Base-by-base conservation (phyloP, 2,888 invertebrate species). In the Drosophila meridionalis region DNA sequence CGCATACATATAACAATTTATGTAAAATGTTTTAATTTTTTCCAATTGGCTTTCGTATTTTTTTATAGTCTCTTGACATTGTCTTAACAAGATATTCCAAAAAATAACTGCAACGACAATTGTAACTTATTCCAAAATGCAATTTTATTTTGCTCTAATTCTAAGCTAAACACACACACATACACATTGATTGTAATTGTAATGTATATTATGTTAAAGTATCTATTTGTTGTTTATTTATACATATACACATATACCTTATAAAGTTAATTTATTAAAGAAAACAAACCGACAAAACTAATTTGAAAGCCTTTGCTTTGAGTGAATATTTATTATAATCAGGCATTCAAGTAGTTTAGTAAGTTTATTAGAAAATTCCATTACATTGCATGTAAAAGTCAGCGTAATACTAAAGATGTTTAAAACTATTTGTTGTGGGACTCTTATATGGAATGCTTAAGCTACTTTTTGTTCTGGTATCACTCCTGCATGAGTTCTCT, bases 161-260 rank as follows among this genome's bases (percentile, higher is more conserved):
- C 47, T 84, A 87, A 84, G 84, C 74, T 80, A 82, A 64, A 50
- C 68, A 68, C 62, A 62, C 62, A 62, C 58, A 64, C 59, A 64
- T 47, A 70, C 28, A 32, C 52, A 76, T 83, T 81, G 76, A 78
- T 79, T 70, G 83, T 88, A 80, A 83, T 80, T 78, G 78, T 86
- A 82, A 66, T 85, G 87, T 83, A 87, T 85, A 88, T 86, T 86
- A 88, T 82, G 86, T 86, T 88, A 66, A 72, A 78, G 68, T 63
- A 72, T 82, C 88, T 88, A 84, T 88, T 89, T 87, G 89, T 86
- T 89, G 89, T 87, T 87, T 87, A 87, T 88, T 87, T 87, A 87
- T 87, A 86, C 73, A 80, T 80, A 79, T 77, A 85, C 74, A 74
- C 77, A 67, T 66, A 77, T 76, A 81, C 70, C 66, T 79, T 78